phyloP scores from a whole-genome alignment of 1,140 invertebrate species.

The Orius insidiosus region DNA sequence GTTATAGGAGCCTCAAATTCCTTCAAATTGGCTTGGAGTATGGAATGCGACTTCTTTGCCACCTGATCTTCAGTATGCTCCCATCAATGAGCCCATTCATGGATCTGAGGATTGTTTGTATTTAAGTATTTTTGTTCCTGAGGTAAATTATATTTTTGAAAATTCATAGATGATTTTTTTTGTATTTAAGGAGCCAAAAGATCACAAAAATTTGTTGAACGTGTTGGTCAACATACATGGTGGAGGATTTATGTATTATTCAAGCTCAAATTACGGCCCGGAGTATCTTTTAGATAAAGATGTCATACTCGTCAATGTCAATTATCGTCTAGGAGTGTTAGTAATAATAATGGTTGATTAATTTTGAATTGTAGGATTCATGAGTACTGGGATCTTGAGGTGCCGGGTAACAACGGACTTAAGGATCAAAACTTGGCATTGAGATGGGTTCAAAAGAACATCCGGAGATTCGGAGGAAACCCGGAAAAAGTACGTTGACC shows the following conservation, averaged over 20 bases:
- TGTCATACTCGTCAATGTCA: slow-evolving; percentile 46
- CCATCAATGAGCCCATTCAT: neutral
- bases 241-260: slow-evolving; percentile 28
- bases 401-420: slow-evolving; percentile 26
- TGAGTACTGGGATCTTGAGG: slow-evolving; percentile 26
- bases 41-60: slow-evolving; percentile 13
- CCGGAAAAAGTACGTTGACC: slow-evolving; percentile 26
- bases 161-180: neutral
- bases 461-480: slow-evolving; percentile 29
- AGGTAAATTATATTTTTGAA: slow-evolving; percentile 4
- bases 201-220: neutral
- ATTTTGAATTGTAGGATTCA: slow-evolving; percentile 22
- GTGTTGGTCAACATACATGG: slow-evolving; percentile 34
- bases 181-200: slow-evolving; percentile 3
- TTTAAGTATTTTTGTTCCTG: slow-evolving; percentile 16
- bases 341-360: slow-evolving; percentile 12
- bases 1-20: too few species aligned
- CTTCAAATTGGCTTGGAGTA: slow-evolving; percentile 10
- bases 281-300: slow-evolving; percentile 30
- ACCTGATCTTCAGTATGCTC: slow-evolving; percentile 11
- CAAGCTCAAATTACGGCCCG: slow-evolving; percentile 25
- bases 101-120: slow-evolving; percentile 19
- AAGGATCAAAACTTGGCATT: slow-evolving; percentile 28
- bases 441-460: slow-evolving; percentile 28
- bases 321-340: slow-evolving; percentile 39